Evolutionary conservation across 2,113 vertebrate species (phyloP).

Genomic region (Melospiza melodia): DNA sequence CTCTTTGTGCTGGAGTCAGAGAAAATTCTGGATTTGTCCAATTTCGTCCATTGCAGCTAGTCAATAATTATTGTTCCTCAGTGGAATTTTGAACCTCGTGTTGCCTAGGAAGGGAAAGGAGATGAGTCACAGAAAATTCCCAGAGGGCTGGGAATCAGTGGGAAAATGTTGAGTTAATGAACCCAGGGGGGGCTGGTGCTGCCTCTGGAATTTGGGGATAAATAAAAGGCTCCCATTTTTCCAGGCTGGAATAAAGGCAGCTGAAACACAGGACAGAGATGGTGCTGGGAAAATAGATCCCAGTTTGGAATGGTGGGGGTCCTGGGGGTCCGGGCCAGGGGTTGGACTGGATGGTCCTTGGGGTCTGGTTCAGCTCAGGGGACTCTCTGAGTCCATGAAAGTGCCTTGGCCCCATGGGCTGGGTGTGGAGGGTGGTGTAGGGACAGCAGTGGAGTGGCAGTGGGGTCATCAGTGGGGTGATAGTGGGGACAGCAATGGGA

Average conservation of each 20-base stretch:
- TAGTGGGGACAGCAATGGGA: too few relatives aligned
- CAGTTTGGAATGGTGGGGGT: neutral
- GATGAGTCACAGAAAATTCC: neutral
- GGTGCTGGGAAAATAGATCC: neutral
- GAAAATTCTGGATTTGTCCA: neutral
- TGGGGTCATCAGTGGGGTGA: too few relatives aligned
- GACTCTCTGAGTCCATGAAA: neutral
- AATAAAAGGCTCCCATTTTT: neutral
- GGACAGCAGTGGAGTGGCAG: neutral
- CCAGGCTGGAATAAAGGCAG: neutral
- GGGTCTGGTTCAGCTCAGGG: neutral
- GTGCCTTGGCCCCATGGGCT: neutral
- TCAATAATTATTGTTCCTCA: neutral
- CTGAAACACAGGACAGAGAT: neutral
- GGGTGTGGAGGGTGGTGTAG: neutral
- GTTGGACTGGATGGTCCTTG: neutral
- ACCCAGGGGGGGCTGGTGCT: neutral
- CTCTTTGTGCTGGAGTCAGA: neutral
- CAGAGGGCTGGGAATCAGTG: neutral
- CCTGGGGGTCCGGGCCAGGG: neutral
- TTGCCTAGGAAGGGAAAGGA: neutral
- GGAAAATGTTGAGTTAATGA: neutral
- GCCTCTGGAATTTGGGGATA: conserved; percentile 12
- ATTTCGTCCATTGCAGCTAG: neutral
- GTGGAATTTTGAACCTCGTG: neutral